Evolutionary conservation across 2,797 vertebrate genomes (phyloP), one percentile per base, ranked within the genome.

Genomic region (Huso huso): DNA sequence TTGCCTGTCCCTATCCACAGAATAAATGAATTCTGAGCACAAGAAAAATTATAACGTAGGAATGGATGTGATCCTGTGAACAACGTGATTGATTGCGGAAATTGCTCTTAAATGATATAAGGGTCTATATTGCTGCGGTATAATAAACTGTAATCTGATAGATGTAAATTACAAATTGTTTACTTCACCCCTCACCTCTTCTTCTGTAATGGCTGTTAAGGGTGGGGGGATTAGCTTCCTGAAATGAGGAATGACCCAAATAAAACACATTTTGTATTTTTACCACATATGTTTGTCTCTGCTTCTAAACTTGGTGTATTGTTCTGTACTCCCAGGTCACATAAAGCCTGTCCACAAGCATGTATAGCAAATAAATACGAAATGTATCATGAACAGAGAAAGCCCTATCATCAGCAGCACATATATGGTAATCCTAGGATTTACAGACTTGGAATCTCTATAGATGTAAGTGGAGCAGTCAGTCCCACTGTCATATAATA

Each of bases 41-140:
- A 77, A 75, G 72, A 73, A 65, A 72, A 69, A 79, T 55, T 69
- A 68, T 66, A 0, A 49, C 68, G 70, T 71, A 71, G 74, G 69
- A 69, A n/a, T 79, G 76, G 66, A 76, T 81, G 81, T 78, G 68
- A 76, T 77, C 70, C 64, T 74, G 78, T 75, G 50, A 75, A 72
- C 79, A 74, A 71, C 67, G 78, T 76, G 75, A 88, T 75, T 83
- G 75, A 89, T 74, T 77, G 64, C 50, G 73, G 53, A 49, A 73
- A 75, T 68, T 51, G 67, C 68, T 78, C 72, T 77, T 75, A 69
- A 65, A 75, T 59, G 12, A 74, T 75, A 72, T 77, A 67, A 68
- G 67, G 74, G 73, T 74, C 71, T 73, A 70, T 72, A 69, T 62
- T 68, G 76, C 72, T 66, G 50, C 68, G 62, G 69, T 69, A 70